Evolutionary conservation across 2,113 vertebrate species (phyloP).

Genomic region (Gallinago media): DNA sequence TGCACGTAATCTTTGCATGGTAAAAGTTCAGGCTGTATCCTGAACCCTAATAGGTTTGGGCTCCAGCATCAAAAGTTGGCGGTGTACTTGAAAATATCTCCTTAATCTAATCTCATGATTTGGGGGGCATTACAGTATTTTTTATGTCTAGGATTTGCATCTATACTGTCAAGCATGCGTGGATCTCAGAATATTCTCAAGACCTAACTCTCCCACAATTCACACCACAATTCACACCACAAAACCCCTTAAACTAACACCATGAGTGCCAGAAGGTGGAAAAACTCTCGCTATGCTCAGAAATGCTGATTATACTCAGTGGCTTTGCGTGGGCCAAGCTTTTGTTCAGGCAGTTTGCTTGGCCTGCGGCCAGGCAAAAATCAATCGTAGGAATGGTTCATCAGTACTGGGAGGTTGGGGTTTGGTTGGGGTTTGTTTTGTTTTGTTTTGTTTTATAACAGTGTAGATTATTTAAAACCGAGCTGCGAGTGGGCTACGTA

Average conservation of each 20-base stretch:
- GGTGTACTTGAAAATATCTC: not conserved
- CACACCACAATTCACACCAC: not conserved
- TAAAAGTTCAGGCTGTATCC: conserved; percentile 25
- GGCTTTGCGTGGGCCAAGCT: conserved; percentile 31
- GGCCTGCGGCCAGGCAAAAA: conserved; percentile 28
- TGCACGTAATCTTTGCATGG: not conserved
- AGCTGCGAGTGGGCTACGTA: not conserved
- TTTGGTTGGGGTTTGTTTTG: too few relatives aligned
- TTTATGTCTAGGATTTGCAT: conserved; percentile 25
- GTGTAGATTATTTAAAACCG: conserved; percentile 1
- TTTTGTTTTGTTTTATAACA: not conserved
- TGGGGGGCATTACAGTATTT: not conserved
- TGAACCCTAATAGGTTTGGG: not conserved
- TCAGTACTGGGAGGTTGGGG: not conserved
- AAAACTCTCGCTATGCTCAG: not conserved
- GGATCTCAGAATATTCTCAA: conserved; percentile 3
- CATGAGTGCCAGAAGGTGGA: not conserved
- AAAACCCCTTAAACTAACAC: not conserved
- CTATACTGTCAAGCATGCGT: not conserved
- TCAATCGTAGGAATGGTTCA: conserved; percentile 6
- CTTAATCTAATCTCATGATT: conserved; percentile 33
- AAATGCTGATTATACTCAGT: not conserved
- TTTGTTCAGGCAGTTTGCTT: conserved; percentile 44
- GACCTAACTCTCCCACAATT: not conserved
- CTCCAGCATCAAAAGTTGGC: conserved; percentile 28